Base-by-base conservation (phyloP, 2,888 invertebrate genomes). In the Candidula unifasciata region DNA sequence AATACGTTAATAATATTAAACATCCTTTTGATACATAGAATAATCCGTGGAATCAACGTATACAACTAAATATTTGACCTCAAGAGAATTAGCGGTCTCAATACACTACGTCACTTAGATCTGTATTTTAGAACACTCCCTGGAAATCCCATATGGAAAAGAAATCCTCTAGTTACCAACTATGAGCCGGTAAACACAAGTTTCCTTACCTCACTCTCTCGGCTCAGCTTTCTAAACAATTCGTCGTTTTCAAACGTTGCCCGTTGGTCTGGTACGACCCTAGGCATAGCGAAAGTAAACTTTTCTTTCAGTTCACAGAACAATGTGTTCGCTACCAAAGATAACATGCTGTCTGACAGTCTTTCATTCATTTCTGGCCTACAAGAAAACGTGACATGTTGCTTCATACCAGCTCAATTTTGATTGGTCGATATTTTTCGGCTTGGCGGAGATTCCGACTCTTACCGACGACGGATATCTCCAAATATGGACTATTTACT, bases 181-280 rank as follows among this genome's bases (percentile, higher is more conserved):
- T 44, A 44, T 10, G 44, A 44, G 44, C 44, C 44, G 44, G 44
- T 13, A 44, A 44, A 44, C 13, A 44, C 13, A 44, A 44, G 44
- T 44, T 44, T n/a, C 54, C 93, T 91, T 90, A 98, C 98, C 96
- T 99, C 98, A 92, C 97, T 97, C 94, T 98, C 98, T 81, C 98
- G 95, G 93, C 97, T 97, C 84, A 99, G 95, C 92, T 98, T 95
- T 93, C 98, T 96, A 94, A 99, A 99, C 79, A 98, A 95, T 94
- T 99, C 99, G 93, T 99, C 98, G 84, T 97, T 97, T 94, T 99
- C 98, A 94, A 99, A 99, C 94, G 98, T 98, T 57, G 96, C 96
- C 94, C 98, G 97, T 94, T 99, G 99, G 93, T 99, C 98, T 2
- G 98, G 97, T 86, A 99, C 98, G 82, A 99, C 98, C 86, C 97